phyloP scores from a whole-genome alignment of 2,113 vertebrate species.

The Oncorhynchus mykiss region DNA sequence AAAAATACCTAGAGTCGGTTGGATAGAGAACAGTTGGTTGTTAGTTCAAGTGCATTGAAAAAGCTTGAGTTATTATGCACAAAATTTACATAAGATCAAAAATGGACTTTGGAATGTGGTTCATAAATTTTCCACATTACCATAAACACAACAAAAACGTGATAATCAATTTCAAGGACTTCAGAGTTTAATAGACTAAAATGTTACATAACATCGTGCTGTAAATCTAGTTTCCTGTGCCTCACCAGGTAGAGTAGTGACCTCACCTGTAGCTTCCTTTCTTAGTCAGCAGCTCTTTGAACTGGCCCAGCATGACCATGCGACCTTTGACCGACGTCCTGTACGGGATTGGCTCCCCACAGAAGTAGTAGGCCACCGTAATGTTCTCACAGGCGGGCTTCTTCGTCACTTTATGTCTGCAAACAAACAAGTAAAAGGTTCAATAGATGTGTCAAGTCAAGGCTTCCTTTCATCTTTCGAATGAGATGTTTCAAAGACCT shows the following conservation, averaged over 20 bases:
- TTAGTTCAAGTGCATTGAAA: background rate
- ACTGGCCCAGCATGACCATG: slow-evolving; percentile 89
- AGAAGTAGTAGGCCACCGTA: slow-evolving; percentile 95
- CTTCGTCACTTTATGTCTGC: slow-evolving; percentile 83
- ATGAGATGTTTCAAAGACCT: background rate
- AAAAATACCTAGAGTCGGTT: slow-evolving; percentile 84
- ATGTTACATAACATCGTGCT: background rate
- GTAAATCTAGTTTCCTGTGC: background rate
- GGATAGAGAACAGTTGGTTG: background rate
- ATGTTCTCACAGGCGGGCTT: slow-evolving; percentile 86
- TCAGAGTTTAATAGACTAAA: no score
- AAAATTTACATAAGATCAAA: no score
- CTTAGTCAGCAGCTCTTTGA: slow-evolving; percentile 98
- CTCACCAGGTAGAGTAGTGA: background rate
- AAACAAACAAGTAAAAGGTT: background rate
- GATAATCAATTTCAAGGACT: no score
- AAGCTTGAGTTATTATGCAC: no score
- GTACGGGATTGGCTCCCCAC: slow-evolving; percentile 94
- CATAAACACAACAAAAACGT: no score
- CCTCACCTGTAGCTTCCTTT: slow-evolving; percentile 93
- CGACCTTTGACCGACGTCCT: slow-evolving; percentile 88
- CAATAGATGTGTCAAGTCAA: background rate
- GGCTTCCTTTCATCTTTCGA: background rate
- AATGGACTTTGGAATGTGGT: background rate
- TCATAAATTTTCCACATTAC: background rate